phyloP scores from a whole-genome alignment of 1,140 invertebrate species.

The Phthorimaea operculella region DNA sequence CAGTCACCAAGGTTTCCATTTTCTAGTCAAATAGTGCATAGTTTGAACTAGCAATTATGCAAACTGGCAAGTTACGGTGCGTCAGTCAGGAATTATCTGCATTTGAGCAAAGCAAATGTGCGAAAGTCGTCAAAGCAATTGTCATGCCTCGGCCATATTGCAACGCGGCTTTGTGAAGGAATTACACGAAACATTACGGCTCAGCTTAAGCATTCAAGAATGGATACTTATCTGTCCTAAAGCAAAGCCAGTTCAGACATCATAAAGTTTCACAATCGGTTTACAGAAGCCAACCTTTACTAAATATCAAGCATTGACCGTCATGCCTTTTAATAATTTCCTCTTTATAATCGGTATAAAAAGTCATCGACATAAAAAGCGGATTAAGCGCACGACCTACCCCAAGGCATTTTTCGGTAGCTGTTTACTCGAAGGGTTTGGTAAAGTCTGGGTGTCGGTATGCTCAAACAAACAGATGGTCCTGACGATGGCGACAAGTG shows the following conservation, averaged over 20 bases:
- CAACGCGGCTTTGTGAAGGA: not conserved
- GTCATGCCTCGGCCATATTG: not conserved
- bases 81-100: not conserved
- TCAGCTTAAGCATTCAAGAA: too few relatives aligned
- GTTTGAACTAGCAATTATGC: conserved; percentile 1
- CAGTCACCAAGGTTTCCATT: too few relatives aligned
- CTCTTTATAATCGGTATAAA: too few relatives aligned
- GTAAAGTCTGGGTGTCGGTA: conserved; percentile 14
- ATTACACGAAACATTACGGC: not conserved
- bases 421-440: conserved; percentile 1
- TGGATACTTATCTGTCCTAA: too few relatives aligned
- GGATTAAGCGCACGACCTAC: conserved; percentile 10
- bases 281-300: too few relatives aligned
- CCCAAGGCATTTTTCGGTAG: conserved; percentile 7
- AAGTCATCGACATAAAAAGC: not conserved
- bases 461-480: conserved; percentile 26
- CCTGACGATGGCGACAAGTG: conserved; percentile 43
- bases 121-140: not conserved
- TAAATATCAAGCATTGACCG: too few relatives aligned
- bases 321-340: too few relatives aligned
- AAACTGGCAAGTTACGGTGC: not conserved
- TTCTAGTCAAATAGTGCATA: not conserved
- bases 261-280: too few relatives aligned
- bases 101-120: not conserved
- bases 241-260: too few relatives aligned